A percentile compares a stretch with the other conserved stretches of the same genome.
These are phyloP conservation scores for Corythaeola cristata DNA, from an alignment of 2,113 vertebrate species.

Conservation along the genomic window DNA sequence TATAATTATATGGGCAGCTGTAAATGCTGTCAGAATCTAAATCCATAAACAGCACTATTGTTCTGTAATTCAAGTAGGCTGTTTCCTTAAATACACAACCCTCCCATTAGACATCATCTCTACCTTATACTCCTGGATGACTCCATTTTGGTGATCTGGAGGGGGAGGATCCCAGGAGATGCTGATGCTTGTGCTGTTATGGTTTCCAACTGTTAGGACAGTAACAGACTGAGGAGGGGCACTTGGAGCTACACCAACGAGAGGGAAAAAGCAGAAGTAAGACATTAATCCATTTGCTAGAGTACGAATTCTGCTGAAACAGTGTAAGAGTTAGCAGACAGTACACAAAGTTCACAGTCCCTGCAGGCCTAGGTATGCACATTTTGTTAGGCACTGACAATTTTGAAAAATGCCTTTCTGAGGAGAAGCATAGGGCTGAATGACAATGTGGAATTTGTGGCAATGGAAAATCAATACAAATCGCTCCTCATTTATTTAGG, in stretches of 20 bases:
- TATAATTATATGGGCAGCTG: background rate
- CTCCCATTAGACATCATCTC: background rate
- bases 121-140: slow-evolving; percentile 99
- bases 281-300: background rate
- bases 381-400: background rate
- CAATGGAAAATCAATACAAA: slow-evolving; percentile 12
- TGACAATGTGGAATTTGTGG: background rate
- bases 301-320: background rate
- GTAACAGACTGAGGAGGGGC: slow-evolving; percentile 97
- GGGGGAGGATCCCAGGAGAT: slow-evolving; percentile 98
- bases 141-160: slow-evolving; percentile 94
- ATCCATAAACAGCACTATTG: background rate
- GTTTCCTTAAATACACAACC: background rate
- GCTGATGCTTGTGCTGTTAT: slow-evolving; percentile 98
- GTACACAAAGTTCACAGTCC: background rate
- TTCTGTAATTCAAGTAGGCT: background rate
- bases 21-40: background rate
- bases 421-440: background rate
- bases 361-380: background rate
- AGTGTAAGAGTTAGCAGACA: background rate
- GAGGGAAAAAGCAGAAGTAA: slow-evolving; percentile 34
- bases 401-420: slow-evolving; percentile 25
- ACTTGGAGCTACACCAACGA: slow-evolving; percentile 86
- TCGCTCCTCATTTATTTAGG: background rate
- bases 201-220: slow-evolving; percentile 91